A percentile compares a stretch with the other conserved stretches of the same genome.
Evolutionary conservation across 2,113 vertebrate genomes (phyloP).

Genomic region (Notothenia coriiceps): DNA sequence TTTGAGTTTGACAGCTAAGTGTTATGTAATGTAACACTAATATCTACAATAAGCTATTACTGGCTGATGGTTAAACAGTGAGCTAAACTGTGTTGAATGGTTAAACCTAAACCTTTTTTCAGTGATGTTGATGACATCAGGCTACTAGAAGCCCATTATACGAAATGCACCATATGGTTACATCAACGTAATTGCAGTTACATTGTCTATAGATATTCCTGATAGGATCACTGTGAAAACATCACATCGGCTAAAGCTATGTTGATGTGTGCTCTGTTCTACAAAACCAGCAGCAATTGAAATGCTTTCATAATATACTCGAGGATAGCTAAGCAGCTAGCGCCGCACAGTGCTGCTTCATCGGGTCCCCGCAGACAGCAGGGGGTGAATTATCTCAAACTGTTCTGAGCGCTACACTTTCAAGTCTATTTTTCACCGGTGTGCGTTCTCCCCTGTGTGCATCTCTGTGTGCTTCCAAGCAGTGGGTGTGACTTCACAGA

Average conservation of each 20-base stretch:
- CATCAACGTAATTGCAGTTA: conserved; percentile 7
- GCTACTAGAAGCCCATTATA: conserved; percentile 4
- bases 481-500: conserved; percentile 44
- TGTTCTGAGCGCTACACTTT: conserved; percentile 44
- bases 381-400: conserved; percentile 33
- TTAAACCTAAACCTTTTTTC: background rate
- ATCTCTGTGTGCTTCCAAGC: conserved; percentile 31
- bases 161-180: conserved; percentile 17
- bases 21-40: background rate
- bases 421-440: conserved; percentile 38
- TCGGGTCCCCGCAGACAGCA: conserved; percentile 27
- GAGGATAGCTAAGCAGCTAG: conserved; percentile 11
- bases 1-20: no score
- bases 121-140: conserved; percentile 1
- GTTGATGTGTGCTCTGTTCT: conserved; percentile 19
- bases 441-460: conserved; percentile 36
- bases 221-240: background rate
- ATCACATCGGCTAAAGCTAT: background rate
- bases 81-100: background rate
- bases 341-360: conserved; percentile 17
- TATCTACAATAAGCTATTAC: background rate
- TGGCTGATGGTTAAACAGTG: background rate
- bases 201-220: background rate
- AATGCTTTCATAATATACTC: conserved; percentile 1
- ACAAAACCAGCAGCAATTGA: conserved; percentile 3